These are phyloP conservation scores for Hydrophis major DNA, from an alignment of 2,797 vertebrate species.

Conservation along the genomic window DNA sequence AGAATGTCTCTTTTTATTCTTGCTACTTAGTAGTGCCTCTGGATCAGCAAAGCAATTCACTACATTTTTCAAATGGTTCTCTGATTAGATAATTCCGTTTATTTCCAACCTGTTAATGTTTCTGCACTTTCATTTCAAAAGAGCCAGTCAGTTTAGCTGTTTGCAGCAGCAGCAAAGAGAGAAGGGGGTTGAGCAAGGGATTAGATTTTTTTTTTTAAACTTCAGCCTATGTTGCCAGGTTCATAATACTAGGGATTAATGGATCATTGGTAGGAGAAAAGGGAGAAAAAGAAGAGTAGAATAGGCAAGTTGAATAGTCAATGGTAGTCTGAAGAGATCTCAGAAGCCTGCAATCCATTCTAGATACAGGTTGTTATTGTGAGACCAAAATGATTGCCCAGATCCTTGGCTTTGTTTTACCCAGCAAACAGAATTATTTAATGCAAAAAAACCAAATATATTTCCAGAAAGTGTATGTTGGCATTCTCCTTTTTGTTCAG, in stretches of 20 bases:
- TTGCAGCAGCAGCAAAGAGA: background rate
- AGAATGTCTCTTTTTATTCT: background rate
- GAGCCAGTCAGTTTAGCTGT: background rate
- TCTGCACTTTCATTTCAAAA: background rate
- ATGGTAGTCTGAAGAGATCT: background rate
- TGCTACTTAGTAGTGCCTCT: background rate
- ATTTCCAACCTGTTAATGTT: background rate
- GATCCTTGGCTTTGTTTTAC: background rate
- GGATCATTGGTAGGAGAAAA: background rate
- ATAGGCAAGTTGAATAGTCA: background rate
- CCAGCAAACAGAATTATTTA: background rate
- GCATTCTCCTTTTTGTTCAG: background rate
- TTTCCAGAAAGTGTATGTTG: background rate
- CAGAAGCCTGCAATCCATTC: background rate
- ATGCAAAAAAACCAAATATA: background rate
- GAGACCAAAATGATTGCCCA: background rate
- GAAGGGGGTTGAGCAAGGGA: background rate
- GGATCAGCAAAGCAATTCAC: background rate
- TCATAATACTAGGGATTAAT: background rate
- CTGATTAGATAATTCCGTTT: background rate
- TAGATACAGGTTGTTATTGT: background rate
- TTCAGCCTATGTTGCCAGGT: background rate
- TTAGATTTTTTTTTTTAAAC: background rate
- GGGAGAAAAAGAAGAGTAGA: background rate
- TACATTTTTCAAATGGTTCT: background rate